phyloP scores from a whole-genome alignment of 2,797 vertebrate genomes.

The Anomalospiza imberbis region DNA sequence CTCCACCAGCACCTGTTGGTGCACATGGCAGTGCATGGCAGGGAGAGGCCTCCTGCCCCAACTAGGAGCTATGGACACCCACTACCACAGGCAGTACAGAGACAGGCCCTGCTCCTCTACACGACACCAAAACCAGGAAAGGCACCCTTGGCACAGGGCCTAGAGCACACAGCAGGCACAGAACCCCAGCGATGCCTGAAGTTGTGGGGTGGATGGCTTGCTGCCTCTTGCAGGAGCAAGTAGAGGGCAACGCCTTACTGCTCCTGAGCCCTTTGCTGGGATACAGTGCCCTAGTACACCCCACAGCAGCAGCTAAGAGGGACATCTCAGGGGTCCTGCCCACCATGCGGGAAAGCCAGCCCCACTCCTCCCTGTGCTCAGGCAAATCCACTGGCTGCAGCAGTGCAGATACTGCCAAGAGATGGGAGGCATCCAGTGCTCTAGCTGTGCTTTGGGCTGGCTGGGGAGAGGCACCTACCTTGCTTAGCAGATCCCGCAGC shows the following conservation, averaged over 20 bases:
- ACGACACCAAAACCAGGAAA: neutral
- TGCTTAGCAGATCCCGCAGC: slow-evolving; percentile 81
- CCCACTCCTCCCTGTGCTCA: neutral
- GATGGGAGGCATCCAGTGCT: neutral
- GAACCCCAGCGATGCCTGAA: fast-evolving
- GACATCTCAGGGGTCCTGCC: neutral
- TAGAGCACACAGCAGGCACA: fast-evolving
- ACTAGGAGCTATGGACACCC: fast-evolving
- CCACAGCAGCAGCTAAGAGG: fast-evolving
- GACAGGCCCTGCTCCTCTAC: neutral
- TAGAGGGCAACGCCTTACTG: neutral
- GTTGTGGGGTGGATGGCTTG: fast-evolving
- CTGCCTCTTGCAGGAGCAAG: neutral
- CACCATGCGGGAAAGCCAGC: fast-evolving
- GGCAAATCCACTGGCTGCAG: neutral
- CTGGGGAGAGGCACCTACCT: slow-evolving; percentile 66
- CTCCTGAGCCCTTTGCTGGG: neutral
- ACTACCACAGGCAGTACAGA: neutral
- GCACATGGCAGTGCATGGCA: neutral
- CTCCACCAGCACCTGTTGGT: slow-evolving; percentile 80
- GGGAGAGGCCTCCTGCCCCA: neutral
- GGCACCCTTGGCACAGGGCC: too few relatives aligned
- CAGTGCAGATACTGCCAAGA: neutral
- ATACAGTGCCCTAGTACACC: neutral
- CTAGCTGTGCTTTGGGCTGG: neutral